Percentiles rank a stretch among this genome's conserved stretches.
phyloP scores from a whole-genome alignment of 2,888 invertebrate species.

The Furcula furcula region DNA sequence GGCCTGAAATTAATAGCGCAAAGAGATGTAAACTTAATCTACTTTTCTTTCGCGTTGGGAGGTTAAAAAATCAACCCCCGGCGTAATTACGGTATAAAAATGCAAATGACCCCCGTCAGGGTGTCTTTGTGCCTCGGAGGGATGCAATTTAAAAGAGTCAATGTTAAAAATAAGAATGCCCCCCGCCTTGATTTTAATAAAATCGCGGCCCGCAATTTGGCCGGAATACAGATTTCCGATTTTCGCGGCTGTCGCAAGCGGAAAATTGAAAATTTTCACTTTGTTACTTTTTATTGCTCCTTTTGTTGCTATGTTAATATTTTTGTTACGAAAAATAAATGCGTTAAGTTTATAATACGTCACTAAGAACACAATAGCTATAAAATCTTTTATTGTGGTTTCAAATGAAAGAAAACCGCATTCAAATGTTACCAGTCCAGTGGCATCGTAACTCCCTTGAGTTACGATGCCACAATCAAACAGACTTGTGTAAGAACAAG shows the following conservation, averaged over 20 bases:
- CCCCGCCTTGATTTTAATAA: constrained; percentile 30
- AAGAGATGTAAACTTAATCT: constrained; percentile 30
- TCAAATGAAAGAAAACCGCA: no score
- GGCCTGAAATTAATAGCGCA: constrained; percentile 26
- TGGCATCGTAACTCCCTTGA: no score
- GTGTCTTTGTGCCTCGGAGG: constrained; percentile 14
- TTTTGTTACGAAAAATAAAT: no score
- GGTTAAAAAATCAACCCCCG: constrained; percentile 12
- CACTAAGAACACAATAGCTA: no score
- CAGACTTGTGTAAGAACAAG: no score
- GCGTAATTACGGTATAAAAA: constrained; percentile 48
- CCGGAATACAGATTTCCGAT: constrained; percentile 34
- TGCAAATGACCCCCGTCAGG: constrained; percentile 38
- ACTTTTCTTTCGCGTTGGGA: constrained; percentile 9
- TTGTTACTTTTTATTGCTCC: constrained; percentile 12
- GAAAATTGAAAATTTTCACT: constrained; percentile 29
- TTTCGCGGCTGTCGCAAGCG: constrained; percentile 17
- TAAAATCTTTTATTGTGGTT: no score
- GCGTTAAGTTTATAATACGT: no score
- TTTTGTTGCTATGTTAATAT: no score
- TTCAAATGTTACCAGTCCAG: no score
- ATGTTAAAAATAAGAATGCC: constrained; percentile 28
- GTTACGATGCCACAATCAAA: no score
- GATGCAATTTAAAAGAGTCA: constrained; percentile 32
- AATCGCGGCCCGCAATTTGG: constrained; percentile 27